These are phyloP conservation scores for Vireo griseus DNA, from an alignment of 2,797 vertebrate genomes.

Conservation along the genomic window DNA sequence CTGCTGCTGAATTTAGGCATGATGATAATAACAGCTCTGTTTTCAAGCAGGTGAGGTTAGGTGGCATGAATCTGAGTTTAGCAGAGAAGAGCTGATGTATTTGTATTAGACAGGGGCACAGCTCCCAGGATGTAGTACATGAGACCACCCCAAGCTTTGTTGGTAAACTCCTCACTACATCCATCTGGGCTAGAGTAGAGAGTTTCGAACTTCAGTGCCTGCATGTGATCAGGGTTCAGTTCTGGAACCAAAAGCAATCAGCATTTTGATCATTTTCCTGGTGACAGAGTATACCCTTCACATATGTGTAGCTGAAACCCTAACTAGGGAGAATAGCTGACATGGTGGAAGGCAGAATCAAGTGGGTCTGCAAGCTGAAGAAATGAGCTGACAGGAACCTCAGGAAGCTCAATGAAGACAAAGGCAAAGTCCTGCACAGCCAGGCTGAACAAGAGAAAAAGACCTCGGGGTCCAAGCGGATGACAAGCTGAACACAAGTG, in stretches of 20 bases:
- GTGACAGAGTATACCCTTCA: neutral
- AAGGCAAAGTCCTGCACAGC: neutral
- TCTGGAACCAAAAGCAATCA: neutral
- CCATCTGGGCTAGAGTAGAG: neutral
- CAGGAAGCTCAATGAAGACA: neutral
- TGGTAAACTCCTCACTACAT: neutral
- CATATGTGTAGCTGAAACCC: neutral
- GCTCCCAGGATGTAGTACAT: neutral
- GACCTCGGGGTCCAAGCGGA: fast-evolving
- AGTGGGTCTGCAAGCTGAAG: neutral
- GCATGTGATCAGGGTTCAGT: neutral
- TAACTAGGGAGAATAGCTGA: neutral
- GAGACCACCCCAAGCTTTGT: neutral
- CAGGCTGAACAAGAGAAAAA: neutral
- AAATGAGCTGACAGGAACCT: neutral
- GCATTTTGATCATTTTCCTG: neutral
- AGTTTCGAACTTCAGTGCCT: neutral
- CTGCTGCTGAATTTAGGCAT: neutral
- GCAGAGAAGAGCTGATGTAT: neutral
- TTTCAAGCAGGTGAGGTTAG: neutral
- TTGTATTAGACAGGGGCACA: neutral
- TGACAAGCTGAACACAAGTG: neutral
- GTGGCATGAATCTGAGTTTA: neutral
- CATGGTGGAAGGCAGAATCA: neutral
- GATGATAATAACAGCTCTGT: neutral